A percentile compares a stretch with the other conserved stretches of the same genome.
Evolutionary conservation across 2,797 vertebrate genomes (phyloP).

Genomic region (Pangasius krempfi): DNA sequence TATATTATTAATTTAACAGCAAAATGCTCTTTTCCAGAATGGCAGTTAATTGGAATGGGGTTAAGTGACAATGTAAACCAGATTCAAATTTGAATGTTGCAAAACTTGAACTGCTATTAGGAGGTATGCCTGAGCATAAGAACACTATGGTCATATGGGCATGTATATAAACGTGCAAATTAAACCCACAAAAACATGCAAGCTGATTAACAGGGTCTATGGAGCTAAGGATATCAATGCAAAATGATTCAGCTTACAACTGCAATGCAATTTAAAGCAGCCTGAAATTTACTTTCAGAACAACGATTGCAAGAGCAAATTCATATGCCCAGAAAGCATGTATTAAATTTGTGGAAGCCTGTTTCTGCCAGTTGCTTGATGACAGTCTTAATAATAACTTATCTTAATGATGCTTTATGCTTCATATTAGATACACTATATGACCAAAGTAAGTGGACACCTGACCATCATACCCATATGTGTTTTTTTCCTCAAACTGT

Average conservation of each 20-base stretch:
- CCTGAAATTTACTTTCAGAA: neutral
- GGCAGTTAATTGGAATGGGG: neutral
- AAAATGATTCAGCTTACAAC: neutral
- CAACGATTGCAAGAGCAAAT: neutral
- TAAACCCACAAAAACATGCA: neutral
- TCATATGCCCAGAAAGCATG: neutral
- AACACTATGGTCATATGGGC: neutral
- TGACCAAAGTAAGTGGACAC: neutral
- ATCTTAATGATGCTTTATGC: neutral
- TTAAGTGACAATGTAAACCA: neutral
- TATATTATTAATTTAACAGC: neutral
- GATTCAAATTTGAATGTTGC: neutral
- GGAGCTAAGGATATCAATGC: neutral
- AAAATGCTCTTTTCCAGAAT: neutral
- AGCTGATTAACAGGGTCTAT: neutral
- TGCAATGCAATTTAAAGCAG: neutral
- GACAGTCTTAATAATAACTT: neutral
- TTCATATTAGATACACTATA: too few species aligned
- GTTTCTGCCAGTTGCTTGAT: neutral
- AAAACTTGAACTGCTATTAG: neutral
- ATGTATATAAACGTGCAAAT: neutral
- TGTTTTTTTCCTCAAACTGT: neutral
- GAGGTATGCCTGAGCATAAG: neutral
- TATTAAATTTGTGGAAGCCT: neutral
- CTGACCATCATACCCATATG: neutral